These are phyloP conservation scores for Gastracanthus pulcherrimus DNA, from an alignment of 2,888 invertebrate genomes.

Conservation along the genomic window DNA sequence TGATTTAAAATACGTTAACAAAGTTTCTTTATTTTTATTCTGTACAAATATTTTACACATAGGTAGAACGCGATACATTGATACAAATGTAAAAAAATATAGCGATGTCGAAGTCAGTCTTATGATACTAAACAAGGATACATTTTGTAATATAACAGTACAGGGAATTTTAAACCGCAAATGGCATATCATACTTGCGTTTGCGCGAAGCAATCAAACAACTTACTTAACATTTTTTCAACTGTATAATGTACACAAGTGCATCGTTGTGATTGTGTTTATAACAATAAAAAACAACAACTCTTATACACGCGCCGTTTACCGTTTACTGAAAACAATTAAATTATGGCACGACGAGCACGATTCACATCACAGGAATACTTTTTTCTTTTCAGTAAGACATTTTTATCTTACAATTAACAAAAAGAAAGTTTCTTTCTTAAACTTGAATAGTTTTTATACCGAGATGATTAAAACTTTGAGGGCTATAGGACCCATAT, in stretches of 20 bases:
- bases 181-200: slow-evolving; percentile 62
- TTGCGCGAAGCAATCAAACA: slow-evolving; percentile 61
- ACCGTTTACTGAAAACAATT: slow-evolving; percentile 9
- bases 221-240: slow-evolving; percentile 10
- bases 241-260: not conserved
- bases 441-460: not conserved
- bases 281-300: not conserved
- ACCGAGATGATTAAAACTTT: not conserved
- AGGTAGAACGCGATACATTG: slow-evolving; percentile 63
- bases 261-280: no score
- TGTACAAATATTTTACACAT: slow-evolving; percentile 74
- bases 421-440: not conserved
- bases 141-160: slow-evolving; percentile 47
- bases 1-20: slow-evolving; percentile 67
- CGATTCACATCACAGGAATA: slow-evolving; percentile 51
- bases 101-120: slow-evolving; percentile 69
- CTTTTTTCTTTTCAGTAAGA: slow-evolving; percentile 14
- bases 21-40: slow-evolving; percentile 68
- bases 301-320: not conserved
- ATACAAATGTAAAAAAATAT: slow-evolving; percentile 70
- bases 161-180: slow-evolving; percentile 21
- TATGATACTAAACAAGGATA: slow-evolving; percentile 64
- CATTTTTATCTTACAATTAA: not conserved
- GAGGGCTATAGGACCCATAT: not conserved
- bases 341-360: slow-evolving; percentile 49